Conservation (phyloP, 1,140 invertebrate genomes). For the Drosophila lacteicornis region DNA sequence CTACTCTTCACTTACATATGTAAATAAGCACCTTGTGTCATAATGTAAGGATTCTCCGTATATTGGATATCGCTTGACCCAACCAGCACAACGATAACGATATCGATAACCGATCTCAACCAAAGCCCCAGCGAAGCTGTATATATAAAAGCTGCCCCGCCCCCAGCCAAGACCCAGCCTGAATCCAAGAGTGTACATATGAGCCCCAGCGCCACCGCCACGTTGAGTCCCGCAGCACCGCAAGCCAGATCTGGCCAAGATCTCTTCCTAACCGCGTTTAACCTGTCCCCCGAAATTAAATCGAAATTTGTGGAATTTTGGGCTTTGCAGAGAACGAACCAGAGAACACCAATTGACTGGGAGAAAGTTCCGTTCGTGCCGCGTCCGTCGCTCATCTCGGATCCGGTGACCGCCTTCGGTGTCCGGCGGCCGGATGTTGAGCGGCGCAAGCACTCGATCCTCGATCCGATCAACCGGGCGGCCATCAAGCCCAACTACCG, state of each 20-base stretch:
- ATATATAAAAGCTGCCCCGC: slow-evolving; percentile 28
- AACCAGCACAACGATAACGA: slow-evolving; percentile 20
- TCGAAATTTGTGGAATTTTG: slow-evolving; percentile 78
- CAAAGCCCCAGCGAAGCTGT: slow-evolving; percentile 27
- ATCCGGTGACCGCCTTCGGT: slow-evolving; percentile 92
- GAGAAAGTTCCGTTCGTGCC: slow-evolving; percentile 93
- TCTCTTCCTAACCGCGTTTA: slow-evolving; percentile 22
- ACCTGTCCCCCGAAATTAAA: slow-evolving; percentile 58
- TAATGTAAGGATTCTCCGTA: slow-evolving; percentile 30
- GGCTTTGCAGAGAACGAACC: slow-evolving; percentile 88
- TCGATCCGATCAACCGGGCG: slow-evolving; percentile 81
- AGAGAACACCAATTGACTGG: slow-evolving; percentile 88
- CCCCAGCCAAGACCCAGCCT: slow-evolving; percentile 7
- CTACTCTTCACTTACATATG: slow-evolving; percentile 7
- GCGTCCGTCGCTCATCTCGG: slow-evolving; percentile 91
- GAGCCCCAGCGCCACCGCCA: slow-evolving; percentile 27
- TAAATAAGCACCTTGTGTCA: slow-evolving; percentile 42
- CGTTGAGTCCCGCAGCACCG: slow-evolving; percentile 32
- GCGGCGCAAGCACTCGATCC: slow-evolving; percentile 73
- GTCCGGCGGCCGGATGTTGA: slow-evolving; percentile 85
- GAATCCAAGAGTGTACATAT: slow-evolving; percentile 24
- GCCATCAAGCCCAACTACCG: slow-evolving; percentile 86
- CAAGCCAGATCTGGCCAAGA: slow-evolving; percentile 29
- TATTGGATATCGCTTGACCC: slow-evolving; percentile 37
- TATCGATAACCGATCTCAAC: slow-evolving; percentile 10